Percentiles rank a stretch among this genome's conserved stretches.
Evolutionary conservation across 2,888 invertebrate genomes (phyloP).

Genomic region (Sarcophaga caerulescens): DNA sequence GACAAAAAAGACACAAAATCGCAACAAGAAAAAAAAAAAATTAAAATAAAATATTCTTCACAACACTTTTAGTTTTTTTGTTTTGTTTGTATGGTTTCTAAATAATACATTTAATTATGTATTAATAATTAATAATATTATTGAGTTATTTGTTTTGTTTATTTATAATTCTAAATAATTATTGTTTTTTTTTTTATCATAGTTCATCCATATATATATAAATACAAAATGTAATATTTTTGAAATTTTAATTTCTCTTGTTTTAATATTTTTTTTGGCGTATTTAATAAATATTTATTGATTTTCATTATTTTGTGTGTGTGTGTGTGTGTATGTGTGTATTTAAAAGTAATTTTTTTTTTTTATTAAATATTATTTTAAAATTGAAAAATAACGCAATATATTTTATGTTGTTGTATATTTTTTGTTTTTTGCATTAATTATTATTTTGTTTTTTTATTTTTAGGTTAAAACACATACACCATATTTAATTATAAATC

Average conservation of each 20-base stretch:
- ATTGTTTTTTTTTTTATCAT: constrained; percentile 34
- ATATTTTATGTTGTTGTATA: constrained; percentile 5
- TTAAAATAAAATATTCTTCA: constrained; percentile 45
- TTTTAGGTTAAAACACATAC: constrained; percentile 15
- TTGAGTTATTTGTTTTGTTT: constrained; percentile 8
- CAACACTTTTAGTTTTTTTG: constrained; percentile 63
- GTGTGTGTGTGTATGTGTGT: not conserved
- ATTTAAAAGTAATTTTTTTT: constrained; percentile 14
- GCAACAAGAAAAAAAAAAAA: constrained; percentile 25
- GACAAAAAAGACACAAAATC: constrained; percentile 35
- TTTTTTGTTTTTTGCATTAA: constrained; percentile 9
- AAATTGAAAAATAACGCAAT: constrained; percentile 34
- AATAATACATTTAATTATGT: no score
- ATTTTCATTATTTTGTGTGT: not conserved
- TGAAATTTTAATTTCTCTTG: constrained; percentile 5
- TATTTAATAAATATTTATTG: constrained; percentile 37
- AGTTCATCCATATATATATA: constrained; percentile 4
- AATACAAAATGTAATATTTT: not conserved
- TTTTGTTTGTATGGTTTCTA: constrained; percentile 17
- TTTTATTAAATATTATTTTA: not conserved
- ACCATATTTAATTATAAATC: not conserved
- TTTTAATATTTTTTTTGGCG: constrained; percentile 42
- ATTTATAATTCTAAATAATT: constrained; percentile 48
- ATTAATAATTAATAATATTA: no score
- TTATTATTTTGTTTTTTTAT: no score